Evolutionary conservation across 1,140 invertebrate genomes (phyloP).

Genomic region (Musca domestica): DNA sequence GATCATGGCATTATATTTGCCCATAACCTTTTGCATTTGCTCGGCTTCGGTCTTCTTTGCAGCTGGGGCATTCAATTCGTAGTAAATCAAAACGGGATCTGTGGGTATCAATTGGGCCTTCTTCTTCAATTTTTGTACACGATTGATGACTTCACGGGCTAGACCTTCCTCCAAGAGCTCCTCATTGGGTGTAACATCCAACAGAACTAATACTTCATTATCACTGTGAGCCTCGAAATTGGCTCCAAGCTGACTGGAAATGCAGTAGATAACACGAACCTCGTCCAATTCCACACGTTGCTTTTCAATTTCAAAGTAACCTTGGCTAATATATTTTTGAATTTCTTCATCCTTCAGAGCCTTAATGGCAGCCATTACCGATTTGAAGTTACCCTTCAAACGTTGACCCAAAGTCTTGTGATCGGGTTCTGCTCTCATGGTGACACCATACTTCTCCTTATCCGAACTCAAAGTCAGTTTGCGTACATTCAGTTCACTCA

Average conservation of each 20-base stretch:
- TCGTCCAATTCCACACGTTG: conserved; percentile 79
- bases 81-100: conserved; percentile 86
- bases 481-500: conserved; percentile 93
- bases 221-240: conserved; percentile 89
- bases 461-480: conserved; percentile 86
- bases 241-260: conserved; percentile 56
- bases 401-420: conserved; percentile 81
- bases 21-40: conserved; percentile 68
- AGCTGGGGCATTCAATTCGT: conserved; percentile 56
- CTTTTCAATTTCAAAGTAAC: conserved; percentile 71
- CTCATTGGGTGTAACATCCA: conserved; percentile 80
- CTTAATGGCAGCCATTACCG: conserved; percentile 79
- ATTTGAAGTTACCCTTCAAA: conserved; percentile 87
- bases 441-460: conserved; percentile 91
- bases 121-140: conserved; percentile 96
- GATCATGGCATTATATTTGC: conserved; percentile 72
- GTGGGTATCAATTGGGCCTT: conserved; percentile 90
- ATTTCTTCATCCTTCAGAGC: conserved; percentile 77
- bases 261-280: conserved; percentile 81
- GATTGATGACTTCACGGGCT: conserved; percentile 92
- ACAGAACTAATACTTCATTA: conserved; percentile 77
- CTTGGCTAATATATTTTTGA: conserved; percentile 71
- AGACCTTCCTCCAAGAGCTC: conserved; percentile 89
- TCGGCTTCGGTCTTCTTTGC: background rate
- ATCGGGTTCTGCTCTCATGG: conserved; percentile 91